These are phyloP conservation scores for Peromyscus aztecus DNA, from an alignment of 2,797 vertebrate species.

Conservation along the genomic window DNA sequence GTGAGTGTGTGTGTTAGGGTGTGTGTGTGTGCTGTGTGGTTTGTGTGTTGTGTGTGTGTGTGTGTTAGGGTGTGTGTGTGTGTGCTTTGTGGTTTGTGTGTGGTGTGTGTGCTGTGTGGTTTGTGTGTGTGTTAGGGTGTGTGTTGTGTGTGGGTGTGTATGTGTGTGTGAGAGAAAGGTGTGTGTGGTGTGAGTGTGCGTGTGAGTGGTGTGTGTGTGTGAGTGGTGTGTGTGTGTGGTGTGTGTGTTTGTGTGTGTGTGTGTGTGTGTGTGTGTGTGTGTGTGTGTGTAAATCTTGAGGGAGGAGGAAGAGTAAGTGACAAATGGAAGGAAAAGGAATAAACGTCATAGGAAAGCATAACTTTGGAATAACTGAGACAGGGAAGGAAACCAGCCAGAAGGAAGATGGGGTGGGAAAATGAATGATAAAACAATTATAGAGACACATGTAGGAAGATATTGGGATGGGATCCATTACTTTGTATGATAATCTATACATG, in stretches of 20 bases:
- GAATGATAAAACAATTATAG: neutral
- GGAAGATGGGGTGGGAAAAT: neutral
- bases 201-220: no score
- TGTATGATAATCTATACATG: neutral
- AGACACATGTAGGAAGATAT: neutral
- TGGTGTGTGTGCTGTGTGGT: neutral
- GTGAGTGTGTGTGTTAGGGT: no score
- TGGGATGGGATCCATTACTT: neutral
- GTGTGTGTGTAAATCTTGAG: neutral
- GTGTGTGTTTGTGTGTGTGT: no score
- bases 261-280: neutral
- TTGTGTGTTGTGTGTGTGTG: neutral
- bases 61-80: no score
- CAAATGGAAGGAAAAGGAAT: neutral
- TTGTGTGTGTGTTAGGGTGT: no score
- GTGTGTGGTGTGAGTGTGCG: no score
- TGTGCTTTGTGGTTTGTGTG: no score
- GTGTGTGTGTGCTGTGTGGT: neutral
- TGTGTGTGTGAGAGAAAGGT: no score
- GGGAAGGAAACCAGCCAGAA: neutral
- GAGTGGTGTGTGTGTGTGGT: neutral
- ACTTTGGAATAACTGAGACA: neutral
- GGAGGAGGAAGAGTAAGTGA: neutral
- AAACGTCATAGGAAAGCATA: neutral
- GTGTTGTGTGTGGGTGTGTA: no score